A percentile compares a stretch with the other conserved stretches of the same genome.
Evolutionary conservation across 2,888 invertebrate species (phyloP).

Genomic region (Dastarcus helophoroides): DNA sequence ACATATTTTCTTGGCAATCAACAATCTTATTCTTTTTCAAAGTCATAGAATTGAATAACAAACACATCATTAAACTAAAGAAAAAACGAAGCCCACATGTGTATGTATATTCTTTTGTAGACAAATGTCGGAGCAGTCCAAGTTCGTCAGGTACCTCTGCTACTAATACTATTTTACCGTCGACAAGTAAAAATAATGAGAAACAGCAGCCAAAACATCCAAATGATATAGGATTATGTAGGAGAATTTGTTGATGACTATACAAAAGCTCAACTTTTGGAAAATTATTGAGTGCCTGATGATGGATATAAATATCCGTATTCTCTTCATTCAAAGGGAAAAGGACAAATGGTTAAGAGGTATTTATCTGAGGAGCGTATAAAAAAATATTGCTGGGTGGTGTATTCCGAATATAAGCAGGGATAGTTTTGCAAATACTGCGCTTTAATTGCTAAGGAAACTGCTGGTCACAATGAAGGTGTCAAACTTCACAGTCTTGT

Average conservation of each 20-base stretch:
- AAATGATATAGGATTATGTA: slow-evolving; percentile 2
- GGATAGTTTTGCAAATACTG: no score
- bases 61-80: no score
- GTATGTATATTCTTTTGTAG: slow-evolving; percentile 1
- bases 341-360: slow-evolving; percentile 1
- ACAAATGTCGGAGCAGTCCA: neutral
- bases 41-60: no score
- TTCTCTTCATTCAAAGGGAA: slow-evolving; percentile 1
- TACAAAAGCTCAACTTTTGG: neutral
- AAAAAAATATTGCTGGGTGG: no score
- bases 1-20: no score
- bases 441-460: no score
- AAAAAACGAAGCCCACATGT: no score
- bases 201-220: neutral
- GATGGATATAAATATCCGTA: slow-evolving; percentile 4
- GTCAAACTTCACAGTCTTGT: no score
- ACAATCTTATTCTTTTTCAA: no score
- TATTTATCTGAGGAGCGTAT: slow-evolving; percentile 1
- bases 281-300: neutral
- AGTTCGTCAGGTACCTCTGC: neutral
- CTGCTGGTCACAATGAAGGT: no score
- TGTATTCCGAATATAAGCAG: no score
- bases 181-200: neutral
- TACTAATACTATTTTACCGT: neutral
- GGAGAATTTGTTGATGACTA: neutral